Conservation (phyloP, 2,113 vertebrate genomes). For the Oncorhynchus keta region DNA sequence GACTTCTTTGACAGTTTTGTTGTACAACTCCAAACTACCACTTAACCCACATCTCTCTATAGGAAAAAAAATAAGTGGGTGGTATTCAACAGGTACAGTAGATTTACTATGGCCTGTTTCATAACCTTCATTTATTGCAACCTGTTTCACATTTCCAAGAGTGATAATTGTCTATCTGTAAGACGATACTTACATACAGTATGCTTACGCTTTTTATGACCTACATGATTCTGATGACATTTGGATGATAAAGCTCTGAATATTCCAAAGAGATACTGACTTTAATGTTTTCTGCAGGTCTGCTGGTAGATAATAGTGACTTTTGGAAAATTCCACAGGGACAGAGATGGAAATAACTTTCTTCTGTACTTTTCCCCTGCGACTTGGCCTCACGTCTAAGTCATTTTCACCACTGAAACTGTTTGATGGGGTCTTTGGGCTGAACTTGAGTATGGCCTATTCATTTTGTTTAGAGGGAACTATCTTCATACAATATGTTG, state of each 20-base stretch:
- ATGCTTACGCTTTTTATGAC: conserved; percentile 29
- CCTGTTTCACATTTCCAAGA: neutral
- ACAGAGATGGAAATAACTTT: too few relatives aligned
- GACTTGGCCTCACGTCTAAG: too few relatives aligned
- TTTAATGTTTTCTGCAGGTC: neutral
- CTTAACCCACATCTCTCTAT: conserved; percentile 31
- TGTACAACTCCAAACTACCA: conserved; percentile 44
- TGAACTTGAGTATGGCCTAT: too few relatives aligned
- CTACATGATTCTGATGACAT: conserved; percentile 25
- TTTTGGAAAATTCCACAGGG: too few relatives aligned
- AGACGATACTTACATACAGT: conserved; percentile 16
- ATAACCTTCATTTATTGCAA: conserved; percentile 18
- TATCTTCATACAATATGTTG: too few relatives aligned
- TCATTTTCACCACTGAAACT: too few relatives aligned
- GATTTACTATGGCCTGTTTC: conserved; percentile 22
- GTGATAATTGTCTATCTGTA: conserved; percentile 35
- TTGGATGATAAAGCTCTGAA: neutral
- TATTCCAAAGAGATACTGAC: conserved; percentile 1
- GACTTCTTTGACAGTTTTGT: conserved; percentile 22
- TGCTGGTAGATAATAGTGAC: neutral
- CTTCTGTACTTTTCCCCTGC: too few relatives aligned
- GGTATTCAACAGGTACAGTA: conserved; percentile 35
- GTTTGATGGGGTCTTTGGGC: too few relatives aligned
- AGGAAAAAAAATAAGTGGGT: conserved; percentile 23
- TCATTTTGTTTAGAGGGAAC: too few relatives aligned